A percentile compares a stretch with the other conserved stretches of the same genome.
Evolutionary conservation across 2,888 invertebrate genomes (phyloP).

Genomic region (Drosophila multiciliata): DNA sequence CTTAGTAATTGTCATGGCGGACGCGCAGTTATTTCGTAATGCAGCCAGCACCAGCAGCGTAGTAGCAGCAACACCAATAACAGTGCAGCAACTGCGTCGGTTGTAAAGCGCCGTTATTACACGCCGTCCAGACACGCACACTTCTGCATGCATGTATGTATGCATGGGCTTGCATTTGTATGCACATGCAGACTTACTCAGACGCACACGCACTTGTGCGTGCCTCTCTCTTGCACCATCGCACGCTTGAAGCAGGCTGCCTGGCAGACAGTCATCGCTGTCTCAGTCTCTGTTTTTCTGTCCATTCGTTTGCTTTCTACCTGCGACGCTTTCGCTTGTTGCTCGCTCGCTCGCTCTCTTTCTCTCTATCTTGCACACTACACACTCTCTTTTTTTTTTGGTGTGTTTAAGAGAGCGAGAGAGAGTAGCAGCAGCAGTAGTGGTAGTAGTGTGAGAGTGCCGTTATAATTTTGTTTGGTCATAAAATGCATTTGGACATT

Average conservation of each 20-base stretch:
- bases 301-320: conserved; percentile 67
- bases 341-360: conserved; percentile 15
- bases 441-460: conserved; percentile 46
- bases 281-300: conserved; percentile 23
- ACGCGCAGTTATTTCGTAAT: conserved; percentile 69
- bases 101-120: conserved; percentile 63
- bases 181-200: conserved; percentile 20
- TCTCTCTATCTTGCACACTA: conserved; percentile 2
- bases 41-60: conserved; percentile 51
- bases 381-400: conserved; percentile 12
- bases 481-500: conserved; percentile 59
- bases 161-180: conserved; percentile 10
- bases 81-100: conserved; percentile 55
- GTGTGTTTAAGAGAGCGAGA: conserved; percentile 13
- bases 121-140: conserved; percentile 19
- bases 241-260: conserved; percentile 26
- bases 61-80: conserved; percentile 42
- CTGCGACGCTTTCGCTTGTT: conserved; percentile 73
- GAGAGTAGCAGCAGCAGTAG: conserved; percentile 19
- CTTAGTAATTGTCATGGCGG: conserved; percentile 61
- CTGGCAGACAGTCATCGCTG: conserved; percentile 6
- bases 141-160: conserved; percentile 2
- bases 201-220: conserved; percentile 59
- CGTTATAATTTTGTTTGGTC: conserved; percentile 67
- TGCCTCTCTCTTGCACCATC: conserved; percentile 39